A percentile compares a stretch with the other conserved stretches of the same genome.
These are phyloP conservation scores for Tachystola acroxantha DNA, from an alignment of 2,888 invertebrate species.

Conservation along the genomic window DNA sequence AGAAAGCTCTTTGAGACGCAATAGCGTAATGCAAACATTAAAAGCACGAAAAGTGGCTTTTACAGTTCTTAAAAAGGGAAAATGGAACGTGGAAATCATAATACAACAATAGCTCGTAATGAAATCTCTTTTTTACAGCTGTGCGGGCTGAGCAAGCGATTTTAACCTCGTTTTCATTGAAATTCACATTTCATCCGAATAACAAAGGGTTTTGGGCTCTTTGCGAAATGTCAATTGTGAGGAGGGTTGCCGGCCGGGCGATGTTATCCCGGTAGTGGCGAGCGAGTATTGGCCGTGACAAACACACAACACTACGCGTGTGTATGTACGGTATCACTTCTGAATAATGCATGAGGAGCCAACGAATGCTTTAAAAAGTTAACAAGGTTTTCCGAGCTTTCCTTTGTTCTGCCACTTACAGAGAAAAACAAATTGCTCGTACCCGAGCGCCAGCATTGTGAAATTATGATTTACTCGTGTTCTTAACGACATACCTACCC, in stretches of 20 bases:
- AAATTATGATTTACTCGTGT: conserved; percentile 22
- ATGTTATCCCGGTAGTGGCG: conserved; percentile 41
- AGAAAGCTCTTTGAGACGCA: conserved; percentile 45
- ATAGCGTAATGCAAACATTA: conserved; percentile 46
- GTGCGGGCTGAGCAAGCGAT: conserved; percentile 58
- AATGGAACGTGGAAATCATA: conserved; percentile 63
- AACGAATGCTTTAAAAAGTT: conserved; percentile 73
- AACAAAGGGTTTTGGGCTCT: conserved; percentile 61
- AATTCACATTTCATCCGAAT: conserved; percentile 65
- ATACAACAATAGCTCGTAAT: conserved; percentile 64
- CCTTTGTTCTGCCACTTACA: conserved; percentile 64
- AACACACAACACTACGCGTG: conserved; percentile 38
- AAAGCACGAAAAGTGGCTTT: conserved; percentile 44
- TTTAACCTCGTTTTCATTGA: conserved; percentile 69
- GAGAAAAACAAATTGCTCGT: conserved; percentile 61
- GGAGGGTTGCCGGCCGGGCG: conserved; percentile 37
- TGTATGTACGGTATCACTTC: conserved; percentile 35
- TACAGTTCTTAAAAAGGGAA: conserved; percentile 49
- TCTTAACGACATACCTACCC: not conserved
- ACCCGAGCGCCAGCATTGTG: conserved; percentile 25
- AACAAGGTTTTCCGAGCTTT: conserved; percentile 72
- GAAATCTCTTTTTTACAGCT: conserved; percentile 58
- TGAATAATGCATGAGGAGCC: conserved; percentile 68
- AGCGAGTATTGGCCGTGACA: conserved; percentile 26
- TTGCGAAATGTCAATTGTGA: conserved; percentile 68